phyloP scores from a whole-genome alignment of 2,888 invertebrate genomes.

The Meiosimyza decipiens region DNA sequence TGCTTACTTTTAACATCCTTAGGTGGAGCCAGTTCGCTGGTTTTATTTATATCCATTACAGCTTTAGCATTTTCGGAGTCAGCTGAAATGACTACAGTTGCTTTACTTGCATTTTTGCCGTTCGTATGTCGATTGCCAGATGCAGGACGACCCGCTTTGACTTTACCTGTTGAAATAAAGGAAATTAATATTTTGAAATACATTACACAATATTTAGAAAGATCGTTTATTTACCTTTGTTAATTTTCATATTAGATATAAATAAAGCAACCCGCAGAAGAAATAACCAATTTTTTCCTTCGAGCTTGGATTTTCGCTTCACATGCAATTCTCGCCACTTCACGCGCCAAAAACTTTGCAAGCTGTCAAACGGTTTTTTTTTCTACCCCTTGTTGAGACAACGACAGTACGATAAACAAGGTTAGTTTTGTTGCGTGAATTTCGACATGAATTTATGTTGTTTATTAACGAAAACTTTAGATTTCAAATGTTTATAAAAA shows the following conservation, averaged over 20 bases:
- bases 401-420: too few species aligned
- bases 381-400: too few species aligned
- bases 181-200: too few species aligned
- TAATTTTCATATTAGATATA: not conserved
- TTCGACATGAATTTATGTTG: too few species aligned
- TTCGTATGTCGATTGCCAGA: not conserved
- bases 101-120: too few species aligned
- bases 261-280: not conserved
- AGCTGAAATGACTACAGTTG: not conserved
- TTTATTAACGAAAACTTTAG: too few species aligned
- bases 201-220: too few species aligned
- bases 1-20: not conserved
- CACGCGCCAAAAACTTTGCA: conserved; percentile 14
- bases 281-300: conserved; percentile 25
- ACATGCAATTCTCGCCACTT: not conserved
- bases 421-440: too few species aligned
- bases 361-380: conserved; percentile 1
- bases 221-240: not conserved
- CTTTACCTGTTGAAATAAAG: not conserved
- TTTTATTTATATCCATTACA: not conserved
- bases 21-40: not conserved
- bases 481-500: too few species aligned
- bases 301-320: not conserved
- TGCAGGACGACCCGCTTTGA: not conserved
- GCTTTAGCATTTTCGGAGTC: conserved; percentile 14